Conservation (phyloP, 2,888 invertebrate genomes). For the Acanthosepion esculentum region DNA sequence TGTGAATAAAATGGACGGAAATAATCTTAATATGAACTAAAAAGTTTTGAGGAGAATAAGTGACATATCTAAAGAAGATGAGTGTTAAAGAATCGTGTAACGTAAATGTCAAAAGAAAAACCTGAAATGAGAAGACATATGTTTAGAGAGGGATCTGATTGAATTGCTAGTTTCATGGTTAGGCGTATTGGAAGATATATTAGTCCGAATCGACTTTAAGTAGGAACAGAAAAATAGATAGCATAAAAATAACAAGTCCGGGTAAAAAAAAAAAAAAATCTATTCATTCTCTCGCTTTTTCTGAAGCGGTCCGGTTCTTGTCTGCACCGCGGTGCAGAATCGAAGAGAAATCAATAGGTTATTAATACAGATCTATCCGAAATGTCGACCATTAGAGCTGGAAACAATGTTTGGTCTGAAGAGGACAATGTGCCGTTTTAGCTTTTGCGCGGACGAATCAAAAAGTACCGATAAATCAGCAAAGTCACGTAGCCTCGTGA, state of each 20-base stretch:
- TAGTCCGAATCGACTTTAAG: not conserved
- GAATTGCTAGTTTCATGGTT: not conserved
- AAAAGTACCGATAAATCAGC: slow-evolving; percentile 16
- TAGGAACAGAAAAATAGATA: not conserved
- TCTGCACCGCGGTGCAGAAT: not conserved
- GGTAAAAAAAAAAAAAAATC: not conserved
- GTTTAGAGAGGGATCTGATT: too few relatives aligned
- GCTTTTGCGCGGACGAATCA: slow-evolving; percentile 17
- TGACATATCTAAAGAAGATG: too few relatives aligned
- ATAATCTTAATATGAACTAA: too few relatives aligned
- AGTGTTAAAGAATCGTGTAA: too few relatives aligned
- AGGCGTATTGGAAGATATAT: not conserved
- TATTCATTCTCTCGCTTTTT: not conserved
- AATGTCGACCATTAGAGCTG: slow-evolving; percentile 8
- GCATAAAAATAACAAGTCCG: not conserved
- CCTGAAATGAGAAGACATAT: too few relatives aligned
- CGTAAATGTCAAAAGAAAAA: too few relatives aligned
- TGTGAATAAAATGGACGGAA: too few relatives aligned
- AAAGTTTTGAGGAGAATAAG: too few relatives aligned
- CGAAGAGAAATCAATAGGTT: slow-evolving; percentile 1
- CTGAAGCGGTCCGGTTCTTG: not conserved
- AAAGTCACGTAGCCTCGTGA: not conserved
- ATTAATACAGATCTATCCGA: not conserved
- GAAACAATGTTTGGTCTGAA: slow-evolving; percentile 8
- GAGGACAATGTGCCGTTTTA: slow-evolving; percentile 8